Conservation (phyloP, 2,113 vertebrate genomes). For the Mesocricetus auratus region DNA sequence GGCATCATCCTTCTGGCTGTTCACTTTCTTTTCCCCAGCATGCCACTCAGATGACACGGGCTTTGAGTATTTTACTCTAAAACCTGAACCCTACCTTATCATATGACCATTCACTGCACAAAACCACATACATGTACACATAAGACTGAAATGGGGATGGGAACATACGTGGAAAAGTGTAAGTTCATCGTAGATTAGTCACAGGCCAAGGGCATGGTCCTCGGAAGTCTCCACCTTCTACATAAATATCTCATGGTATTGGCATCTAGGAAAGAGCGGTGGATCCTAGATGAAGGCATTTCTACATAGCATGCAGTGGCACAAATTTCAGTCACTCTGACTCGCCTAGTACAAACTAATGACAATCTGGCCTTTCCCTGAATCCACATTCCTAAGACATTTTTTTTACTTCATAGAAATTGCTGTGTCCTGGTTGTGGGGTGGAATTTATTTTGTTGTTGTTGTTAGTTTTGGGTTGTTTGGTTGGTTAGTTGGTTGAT, state of each 20-base stretch:
- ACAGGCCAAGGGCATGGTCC: background rate
- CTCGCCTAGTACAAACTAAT: background rate
- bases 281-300: background rate
- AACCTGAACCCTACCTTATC: background rate
- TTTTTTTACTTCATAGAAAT: background rate
- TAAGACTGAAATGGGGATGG: background rate
- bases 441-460: background rate
- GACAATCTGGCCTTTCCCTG: background rate
- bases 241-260: background rate
- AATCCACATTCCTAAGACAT: background rate
- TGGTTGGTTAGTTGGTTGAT: background rate
- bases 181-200: background rate
- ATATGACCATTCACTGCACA: background rate
- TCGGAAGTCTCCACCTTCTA: background rate
- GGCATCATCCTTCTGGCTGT: background rate
- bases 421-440: background rate
- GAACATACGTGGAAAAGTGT: background rate
- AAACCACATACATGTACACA: background rate
- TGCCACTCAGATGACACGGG: background rate
- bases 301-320: background rate
- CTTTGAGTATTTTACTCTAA: constrained; percentile 15
- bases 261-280: background rate
- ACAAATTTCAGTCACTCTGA: background rate
- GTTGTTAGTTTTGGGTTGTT: background rate
- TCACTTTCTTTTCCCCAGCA: background rate